Evolutionary conservation across 2,113 vertebrate species (phyloP).

Genomic region (Serinus canaria): DNA sequence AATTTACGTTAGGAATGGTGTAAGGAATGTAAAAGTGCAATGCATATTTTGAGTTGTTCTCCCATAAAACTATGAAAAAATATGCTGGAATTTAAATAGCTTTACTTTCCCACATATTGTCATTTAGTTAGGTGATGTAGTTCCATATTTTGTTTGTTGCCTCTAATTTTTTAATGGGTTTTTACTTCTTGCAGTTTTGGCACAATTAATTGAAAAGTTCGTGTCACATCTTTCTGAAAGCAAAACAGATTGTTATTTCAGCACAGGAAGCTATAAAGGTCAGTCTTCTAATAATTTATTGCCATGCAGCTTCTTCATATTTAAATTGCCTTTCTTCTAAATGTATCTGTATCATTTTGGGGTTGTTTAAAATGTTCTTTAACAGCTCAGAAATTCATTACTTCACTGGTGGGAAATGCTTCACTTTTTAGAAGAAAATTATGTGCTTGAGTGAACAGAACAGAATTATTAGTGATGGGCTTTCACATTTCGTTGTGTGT

Average conservation of each 20-base stretch:
- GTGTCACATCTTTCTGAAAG: conserved; percentile 80
- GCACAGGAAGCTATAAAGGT: conserved; percentile 79
- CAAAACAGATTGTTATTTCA: conserved; percentile 79
- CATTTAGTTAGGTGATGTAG: not conserved
- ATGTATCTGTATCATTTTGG: not conserved
- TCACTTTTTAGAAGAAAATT: not conserved
- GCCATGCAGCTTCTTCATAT: not conserved
- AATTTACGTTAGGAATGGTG: conserved; percentile 46
- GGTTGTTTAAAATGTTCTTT: not conserved
- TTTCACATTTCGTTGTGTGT: not conserved
- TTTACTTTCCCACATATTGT: not conserved
- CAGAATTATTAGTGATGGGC: not conserved
- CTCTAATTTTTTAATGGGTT: conserved; percentile 41
- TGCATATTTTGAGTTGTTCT: conserved; percentile 28
- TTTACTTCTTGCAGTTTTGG: conserved; percentile 78
- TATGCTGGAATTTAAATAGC: not conserved
- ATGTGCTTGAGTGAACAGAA: not conserved
- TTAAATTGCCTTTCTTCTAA: not conserved
- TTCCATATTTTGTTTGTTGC: not conserved
- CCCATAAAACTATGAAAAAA: not conserved
- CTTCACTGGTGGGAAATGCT: not conserved
- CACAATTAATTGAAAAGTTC: conserved; percentile 85
- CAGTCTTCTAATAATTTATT: conserved; percentile 57
- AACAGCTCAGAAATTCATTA: not conserved
- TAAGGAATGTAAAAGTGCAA: conserved; percentile 44